Conservation (phyloP, 2,888 invertebrate species). For the Drosophila neonasuta region DNA sequence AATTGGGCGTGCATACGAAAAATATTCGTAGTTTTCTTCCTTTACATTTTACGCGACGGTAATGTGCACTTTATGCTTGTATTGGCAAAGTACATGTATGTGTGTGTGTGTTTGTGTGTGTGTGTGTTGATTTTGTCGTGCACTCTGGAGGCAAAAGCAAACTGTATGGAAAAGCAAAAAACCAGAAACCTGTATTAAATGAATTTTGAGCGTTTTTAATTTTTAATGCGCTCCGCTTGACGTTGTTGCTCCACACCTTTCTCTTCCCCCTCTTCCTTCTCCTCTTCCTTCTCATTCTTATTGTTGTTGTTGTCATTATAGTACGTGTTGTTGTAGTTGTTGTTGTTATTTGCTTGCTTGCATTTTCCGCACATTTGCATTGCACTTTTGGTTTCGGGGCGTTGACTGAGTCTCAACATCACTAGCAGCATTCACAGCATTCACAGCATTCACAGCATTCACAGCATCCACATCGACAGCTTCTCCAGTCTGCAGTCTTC, state of each 20-base stretch:
- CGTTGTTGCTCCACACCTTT: conserved; percentile 4
- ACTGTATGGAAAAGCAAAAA: conserved; percentile 35
- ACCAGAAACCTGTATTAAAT: conserved; percentile 56
- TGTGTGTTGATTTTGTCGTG: conserved; percentile 58
- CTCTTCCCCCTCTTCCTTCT: background rate
- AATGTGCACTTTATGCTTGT: conserved; percentile 56
- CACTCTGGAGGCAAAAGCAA: conserved; percentile 45
- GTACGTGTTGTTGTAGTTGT: conserved; percentile 10
- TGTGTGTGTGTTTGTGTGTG: background rate
- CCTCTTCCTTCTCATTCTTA: background rate
- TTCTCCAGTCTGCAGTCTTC: background rate
- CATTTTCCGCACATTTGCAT: conserved; percentile 59
- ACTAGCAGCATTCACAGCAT: background rate
- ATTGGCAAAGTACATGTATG: conserved; percentile 25
- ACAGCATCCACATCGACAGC: conserved; percentile 2
- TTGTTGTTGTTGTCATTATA: conserved; percentile 21
- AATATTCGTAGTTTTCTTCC: conserved; percentile 74
- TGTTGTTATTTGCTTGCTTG: conserved; percentile 38
- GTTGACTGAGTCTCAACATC: conserved; percentile 24
- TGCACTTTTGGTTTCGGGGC: conserved; percentile 43
- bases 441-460: background rate
- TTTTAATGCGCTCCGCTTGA: conserved; percentile 47
- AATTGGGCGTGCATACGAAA: conserved; percentile 79
- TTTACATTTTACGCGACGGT: conserved; percentile 62
- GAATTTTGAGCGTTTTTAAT: conserved; percentile 65